Conservation (phyloP, 2,113 vertebrate genomes). For the Etia nguti region DNA sequence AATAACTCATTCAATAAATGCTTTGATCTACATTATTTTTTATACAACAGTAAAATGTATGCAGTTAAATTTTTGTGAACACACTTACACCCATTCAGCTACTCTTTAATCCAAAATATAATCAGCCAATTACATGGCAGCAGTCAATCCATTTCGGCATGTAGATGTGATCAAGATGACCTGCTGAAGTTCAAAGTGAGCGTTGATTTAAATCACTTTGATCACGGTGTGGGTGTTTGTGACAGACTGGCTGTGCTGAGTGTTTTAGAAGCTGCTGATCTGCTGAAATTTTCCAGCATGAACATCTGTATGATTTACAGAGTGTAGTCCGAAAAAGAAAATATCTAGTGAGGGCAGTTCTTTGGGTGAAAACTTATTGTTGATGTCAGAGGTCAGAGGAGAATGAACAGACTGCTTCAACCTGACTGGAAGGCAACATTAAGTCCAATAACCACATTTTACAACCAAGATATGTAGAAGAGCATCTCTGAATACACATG, state of each 20-base stretch:
- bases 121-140: neutral
- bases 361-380: neutral
- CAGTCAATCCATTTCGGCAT: neutral
- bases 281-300: neutral
- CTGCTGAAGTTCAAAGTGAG: neutral
- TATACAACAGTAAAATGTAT: no score
- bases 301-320: neutral
- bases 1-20: no score
- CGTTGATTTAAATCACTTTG: neutral
- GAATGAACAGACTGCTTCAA: neutral
- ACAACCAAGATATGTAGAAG: neutral
- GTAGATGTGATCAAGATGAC: neutral
- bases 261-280: neutral
- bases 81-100: neutral
- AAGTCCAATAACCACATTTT: neutral
- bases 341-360: neutral
- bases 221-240: neutral
- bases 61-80: no score
- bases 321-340: neutral
- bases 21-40: no score
- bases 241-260: neutral
- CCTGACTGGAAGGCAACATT: neutral
- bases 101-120: neutral
- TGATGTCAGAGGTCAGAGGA: neutral
- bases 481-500: neutral